phyloP scores from a whole-genome alignment of 2,113 vertebrate genomes.

The Mus spicilegus region DNA sequence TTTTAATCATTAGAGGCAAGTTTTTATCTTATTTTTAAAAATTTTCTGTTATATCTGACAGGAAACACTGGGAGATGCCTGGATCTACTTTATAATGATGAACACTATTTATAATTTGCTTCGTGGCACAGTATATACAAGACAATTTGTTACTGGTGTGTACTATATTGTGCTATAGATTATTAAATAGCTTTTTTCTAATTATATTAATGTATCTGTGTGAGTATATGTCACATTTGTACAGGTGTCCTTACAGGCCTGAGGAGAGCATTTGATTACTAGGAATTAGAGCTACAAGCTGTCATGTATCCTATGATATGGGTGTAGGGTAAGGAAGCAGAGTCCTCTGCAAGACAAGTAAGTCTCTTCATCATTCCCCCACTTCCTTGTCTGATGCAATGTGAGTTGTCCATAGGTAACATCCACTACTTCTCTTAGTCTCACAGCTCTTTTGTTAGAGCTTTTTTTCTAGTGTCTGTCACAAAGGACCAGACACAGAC shows the following conservation, averaged over 20 bases:
- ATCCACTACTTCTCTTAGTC: not conserved
- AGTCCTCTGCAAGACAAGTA: not conserved
- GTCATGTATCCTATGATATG: not conserved
- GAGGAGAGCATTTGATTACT: rapidly evolving
- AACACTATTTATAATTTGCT: not conserved
- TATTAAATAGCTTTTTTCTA: no score
- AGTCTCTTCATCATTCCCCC: no score
- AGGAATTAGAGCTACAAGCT: not conserved
- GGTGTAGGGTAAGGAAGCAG: not conserved
- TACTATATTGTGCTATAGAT: not conserved
- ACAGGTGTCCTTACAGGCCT: rapidly evolving
- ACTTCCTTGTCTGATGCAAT: no score
- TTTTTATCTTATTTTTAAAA: not conserved
- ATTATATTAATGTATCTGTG: not conserved
- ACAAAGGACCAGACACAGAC: no score
- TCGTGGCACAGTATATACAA: not conserved
- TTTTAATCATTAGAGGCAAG: not conserved
- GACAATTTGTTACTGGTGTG: not conserved
- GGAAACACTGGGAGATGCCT: no score
- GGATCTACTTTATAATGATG: not conserved
- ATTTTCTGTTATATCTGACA: no score
- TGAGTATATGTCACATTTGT: not conserved
- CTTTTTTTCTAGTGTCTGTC: not conserved
- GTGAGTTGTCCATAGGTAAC: not conserved
- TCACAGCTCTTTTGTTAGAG: not conserved